Conservation (phyloP, 2,888 invertebrate genomes). For the Cantharis rufa region DNA sequence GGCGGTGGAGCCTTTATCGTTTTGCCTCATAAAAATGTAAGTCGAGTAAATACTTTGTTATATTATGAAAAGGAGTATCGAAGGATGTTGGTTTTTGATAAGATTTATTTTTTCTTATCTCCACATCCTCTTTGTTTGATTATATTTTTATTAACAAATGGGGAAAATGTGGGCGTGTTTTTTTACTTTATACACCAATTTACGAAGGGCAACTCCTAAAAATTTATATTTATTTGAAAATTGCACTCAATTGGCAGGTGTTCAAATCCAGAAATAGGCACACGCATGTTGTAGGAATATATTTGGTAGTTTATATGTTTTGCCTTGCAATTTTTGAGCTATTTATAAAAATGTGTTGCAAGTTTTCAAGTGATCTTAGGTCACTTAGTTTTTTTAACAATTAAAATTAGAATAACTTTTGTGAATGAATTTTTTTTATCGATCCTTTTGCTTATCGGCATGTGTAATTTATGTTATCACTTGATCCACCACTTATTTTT, state of each 20-base stretch:
- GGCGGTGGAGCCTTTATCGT: constrained; percentile 96
- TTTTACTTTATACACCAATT: neutral
- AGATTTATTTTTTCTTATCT: neutral
- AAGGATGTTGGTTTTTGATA: neutral
- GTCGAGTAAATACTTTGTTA: constrained; percentile 18
- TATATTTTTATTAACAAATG: neutral
- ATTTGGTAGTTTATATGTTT: constrained; percentile 8
- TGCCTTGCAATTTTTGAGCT: constrained; percentile 9
- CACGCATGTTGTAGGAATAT: constrained; percentile 15
- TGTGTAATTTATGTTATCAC: neutral
- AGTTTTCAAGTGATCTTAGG: neutral
- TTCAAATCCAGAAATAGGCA: constrained; percentile 40
- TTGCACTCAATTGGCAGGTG: constrained; percentile 42
- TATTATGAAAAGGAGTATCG: neutral
- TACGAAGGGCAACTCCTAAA: constrained; percentile 7
- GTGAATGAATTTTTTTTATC: neutral
- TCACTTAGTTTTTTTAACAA: neutral
- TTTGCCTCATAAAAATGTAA: constrained; percentile 88
- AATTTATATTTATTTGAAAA: constrained; percentile 36
- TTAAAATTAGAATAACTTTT: neutral
- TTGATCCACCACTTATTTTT: neutral
- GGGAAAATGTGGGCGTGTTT: neutral
- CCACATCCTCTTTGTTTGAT: neutral
- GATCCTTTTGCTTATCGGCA: neutral
- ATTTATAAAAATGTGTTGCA: constrained; percentile 12